Evolutionary conservation across 2,888 invertebrate genomes (phyloP), one percentile per base, ranked within the genome.

Genomic region (Chrysolina haemoptera): DNA sequence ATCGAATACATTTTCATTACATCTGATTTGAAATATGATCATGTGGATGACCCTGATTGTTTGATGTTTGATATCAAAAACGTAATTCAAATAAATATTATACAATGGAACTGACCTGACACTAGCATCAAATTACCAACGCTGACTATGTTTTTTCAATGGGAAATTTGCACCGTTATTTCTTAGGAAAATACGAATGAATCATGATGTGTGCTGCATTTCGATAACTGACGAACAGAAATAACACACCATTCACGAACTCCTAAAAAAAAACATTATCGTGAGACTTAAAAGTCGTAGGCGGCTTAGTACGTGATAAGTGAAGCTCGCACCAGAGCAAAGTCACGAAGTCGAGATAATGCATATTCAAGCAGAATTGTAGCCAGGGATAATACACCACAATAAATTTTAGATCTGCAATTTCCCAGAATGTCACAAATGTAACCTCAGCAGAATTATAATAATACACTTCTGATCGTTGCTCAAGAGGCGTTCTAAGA

Each of bases 381-480:
- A 27, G 59, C 59, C 59, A n/a, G 18, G 59, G 59, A 59, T 59
- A 59, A 59, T 67, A 67, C 40, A 67, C 66, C 67, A 43, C 53
- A 53, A 53, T 53, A 67, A 67, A 53, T 40, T 40, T 40, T 16
- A 35, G 16, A 16, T 53, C 59, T 59, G 27, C 50, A 53, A n/a
- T n/a, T 67, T 67, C 55, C 12, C 40, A 53, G 67, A 53, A 67
- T 10, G 12, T 48, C 66, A 11, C 50, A 46, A 35, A 40, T 53
- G 53, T 40, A 53, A 55, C 53, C 50, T 67, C 67, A 67, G 67
- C 67, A 20, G 43, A 53, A 53, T 67, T 67, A 67, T 67, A 67
- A 55, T 67, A 67, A 67, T 53, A 67, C 48, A 35, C 59, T 14
- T 59, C 35, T 27, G 59, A 59, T 59, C 27, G 27, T 35, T 14